phyloP scores from a whole-genome alignment of 2,113 vertebrate genomes.

The Osmerus eperlanus region DNA sequence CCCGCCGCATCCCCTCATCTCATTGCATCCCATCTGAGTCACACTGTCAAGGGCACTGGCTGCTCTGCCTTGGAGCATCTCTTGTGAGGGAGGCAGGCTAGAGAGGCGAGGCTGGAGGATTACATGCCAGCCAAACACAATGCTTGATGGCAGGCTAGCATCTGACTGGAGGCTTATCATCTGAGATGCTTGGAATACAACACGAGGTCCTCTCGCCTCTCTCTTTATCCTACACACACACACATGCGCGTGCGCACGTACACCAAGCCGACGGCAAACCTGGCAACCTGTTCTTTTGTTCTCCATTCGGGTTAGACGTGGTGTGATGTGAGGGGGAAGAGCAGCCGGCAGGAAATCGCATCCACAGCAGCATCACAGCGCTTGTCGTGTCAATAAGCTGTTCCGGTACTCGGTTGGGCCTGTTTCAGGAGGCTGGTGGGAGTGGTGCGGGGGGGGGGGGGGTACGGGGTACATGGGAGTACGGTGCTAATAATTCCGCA shows the following conservation, averaged over 20 bases:
- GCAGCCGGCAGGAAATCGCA: too few relatives aligned
- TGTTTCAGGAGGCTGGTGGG: too few relatives aligned
- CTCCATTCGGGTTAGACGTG: too few relatives aligned
- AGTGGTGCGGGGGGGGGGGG: too few relatives aligned
- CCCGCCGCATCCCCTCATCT: neutral
- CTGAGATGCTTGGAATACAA: neutral
- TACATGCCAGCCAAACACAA: neutral
- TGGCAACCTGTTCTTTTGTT: neutral
- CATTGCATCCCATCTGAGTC: slow-evolving; percentile 27
- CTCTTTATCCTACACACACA: neutral
- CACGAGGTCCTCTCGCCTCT: neutral
- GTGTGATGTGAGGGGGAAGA: too few relatives aligned
- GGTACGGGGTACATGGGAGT: too few relatives aligned
- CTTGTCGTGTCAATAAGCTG: too few relatives aligned
- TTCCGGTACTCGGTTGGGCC: too few relatives aligned
- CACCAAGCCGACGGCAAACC: too few relatives aligned
- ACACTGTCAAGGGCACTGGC: slow-evolving; percentile 2
- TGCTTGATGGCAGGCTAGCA: neutral
- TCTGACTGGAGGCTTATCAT: neutral
- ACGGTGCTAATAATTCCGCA: too few relatives aligned
- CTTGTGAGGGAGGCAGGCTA: neutral
- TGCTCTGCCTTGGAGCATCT: neutral
- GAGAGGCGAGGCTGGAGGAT: neutral
- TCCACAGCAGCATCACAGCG: too few relatives aligned
- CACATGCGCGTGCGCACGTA: too few relatives aligned